phyloP scores from a whole-genome alignment of 2,113 vertebrate species.

The Ophiodon elongatus region DNA sequence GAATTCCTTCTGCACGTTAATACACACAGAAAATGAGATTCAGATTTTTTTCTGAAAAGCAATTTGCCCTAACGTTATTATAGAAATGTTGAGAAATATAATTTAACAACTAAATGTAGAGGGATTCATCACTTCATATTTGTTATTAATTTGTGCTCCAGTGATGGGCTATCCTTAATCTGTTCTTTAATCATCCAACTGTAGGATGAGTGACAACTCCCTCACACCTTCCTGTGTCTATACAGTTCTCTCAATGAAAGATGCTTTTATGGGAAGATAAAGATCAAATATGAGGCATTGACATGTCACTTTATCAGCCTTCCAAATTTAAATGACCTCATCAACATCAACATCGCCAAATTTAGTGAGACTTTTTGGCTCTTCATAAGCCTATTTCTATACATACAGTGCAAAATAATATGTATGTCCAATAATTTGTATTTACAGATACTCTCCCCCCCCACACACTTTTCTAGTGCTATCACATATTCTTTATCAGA shows the following conservation, averaged over 20 bases:
- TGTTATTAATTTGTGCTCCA: constrained; percentile 20
- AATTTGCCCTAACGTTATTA: neutral
- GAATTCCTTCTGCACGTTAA: constrained; percentile 15
- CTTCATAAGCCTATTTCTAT: neutral
- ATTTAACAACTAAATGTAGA: neutral
- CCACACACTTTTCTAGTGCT: neutral
- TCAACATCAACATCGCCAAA: neutral
- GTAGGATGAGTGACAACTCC: constrained; percentile 45
- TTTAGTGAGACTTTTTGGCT: neutral
- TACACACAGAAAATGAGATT: neutral
- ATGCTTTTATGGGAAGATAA: constrained; percentile 25
- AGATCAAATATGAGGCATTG: constrained; percentile 26
- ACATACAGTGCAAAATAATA: neutral
- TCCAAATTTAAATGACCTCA: constrained; percentile 11
- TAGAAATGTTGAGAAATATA: neutral
- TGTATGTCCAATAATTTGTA: neutral
- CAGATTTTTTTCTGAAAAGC: neutral
- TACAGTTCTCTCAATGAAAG: constrained; percentile 37
- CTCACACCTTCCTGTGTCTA: constrained; percentile 31
- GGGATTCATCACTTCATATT: neutral
- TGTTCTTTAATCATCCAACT: constrained; percentile 39
- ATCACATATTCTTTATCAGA: neutral
- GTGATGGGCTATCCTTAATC: constrained; percentile 30
- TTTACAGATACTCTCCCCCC: neutral
- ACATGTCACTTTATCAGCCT: constrained; percentile 25